phyloP scores from a whole-genome alignment of 2,797 vertebrate species.

The Acomys russatus region DNA sequence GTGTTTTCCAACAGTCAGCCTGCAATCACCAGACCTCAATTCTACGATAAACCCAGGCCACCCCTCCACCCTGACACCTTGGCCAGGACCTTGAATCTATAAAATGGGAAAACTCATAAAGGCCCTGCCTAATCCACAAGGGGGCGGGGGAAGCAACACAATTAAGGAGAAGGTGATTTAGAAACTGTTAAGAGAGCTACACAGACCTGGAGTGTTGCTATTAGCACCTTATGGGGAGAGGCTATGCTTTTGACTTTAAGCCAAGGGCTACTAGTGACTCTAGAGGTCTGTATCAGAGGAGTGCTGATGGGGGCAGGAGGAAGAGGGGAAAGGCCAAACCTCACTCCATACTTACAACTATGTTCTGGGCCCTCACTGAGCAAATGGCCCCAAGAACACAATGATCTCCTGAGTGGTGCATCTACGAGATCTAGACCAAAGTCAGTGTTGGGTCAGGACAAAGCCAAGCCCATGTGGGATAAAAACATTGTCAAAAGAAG shows the following conservation, averaged over 20 bases:
- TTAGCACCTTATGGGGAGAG: not conserved
- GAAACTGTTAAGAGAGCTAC: constrained; percentile 60
- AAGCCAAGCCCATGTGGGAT: not conserved
- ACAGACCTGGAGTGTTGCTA: constrained; percentile 10
- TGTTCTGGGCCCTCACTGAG: not conserved
- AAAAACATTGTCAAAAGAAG: not conserved
- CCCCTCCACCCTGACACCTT: not conserved
- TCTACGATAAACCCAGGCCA: not conserved
- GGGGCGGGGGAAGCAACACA: not conserved
- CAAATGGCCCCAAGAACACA: not conserved
- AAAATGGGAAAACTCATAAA: not conserved
- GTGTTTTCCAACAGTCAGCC: not conserved
- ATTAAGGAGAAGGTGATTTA: constrained; percentile 44
- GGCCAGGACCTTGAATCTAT: not conserved
- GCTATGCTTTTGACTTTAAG: not conserved
- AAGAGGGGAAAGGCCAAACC: not conserved
- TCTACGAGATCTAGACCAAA: not conserved
- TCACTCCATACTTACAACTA: not conserved
- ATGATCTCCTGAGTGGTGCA: not conserved
- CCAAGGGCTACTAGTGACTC: not conserved
- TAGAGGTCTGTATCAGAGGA: not conserved
- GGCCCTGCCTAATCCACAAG: not conserved
- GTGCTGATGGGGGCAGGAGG: not conserved
- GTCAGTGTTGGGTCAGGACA: not conserved
- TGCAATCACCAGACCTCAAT: not conserved